phyloP scores from a whole-genome alignment of 1,140 invertebrate species.

The Drosophila kohkoa region DNA sequence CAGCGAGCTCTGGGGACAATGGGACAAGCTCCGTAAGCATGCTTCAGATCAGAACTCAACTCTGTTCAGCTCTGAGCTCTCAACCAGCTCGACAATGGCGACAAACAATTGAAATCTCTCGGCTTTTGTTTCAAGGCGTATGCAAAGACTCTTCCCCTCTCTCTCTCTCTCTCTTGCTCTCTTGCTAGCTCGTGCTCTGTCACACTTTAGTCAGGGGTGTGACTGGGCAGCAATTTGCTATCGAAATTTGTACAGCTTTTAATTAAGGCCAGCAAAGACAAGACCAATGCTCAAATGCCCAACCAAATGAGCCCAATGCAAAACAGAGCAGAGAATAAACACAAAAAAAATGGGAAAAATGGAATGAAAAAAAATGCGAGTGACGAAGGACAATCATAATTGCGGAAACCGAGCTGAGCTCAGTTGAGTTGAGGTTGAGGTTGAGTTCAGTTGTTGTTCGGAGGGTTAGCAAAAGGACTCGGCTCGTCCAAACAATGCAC shows the following conservation, averaged over 20 bases:
- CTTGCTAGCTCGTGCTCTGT: not conserved
- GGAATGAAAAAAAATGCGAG: slow-evolving; percentile 32
- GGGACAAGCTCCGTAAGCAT: slow-evolving; percentile 47
- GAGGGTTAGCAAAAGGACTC: slow-evolving; percentile 48
- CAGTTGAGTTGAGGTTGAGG: slow-evolving; percentile 1
- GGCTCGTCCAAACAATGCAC: slow-evolving; percentile 50
- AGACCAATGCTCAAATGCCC: slow-evolving; percentile 51
- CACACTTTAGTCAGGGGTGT: not conserved
- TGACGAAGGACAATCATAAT: slow-evolving; percentile 80
- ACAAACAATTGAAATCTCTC: slow-evolving; percentile 82
- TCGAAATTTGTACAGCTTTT: slow-evolving; percentile 78
- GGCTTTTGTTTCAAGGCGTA: slow-evolving; percentile 74
- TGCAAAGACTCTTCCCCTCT: slow-evolving; percentile 21
- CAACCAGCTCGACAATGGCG: slow-evolving; percentile 63
- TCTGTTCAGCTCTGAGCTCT: too few species aligned
- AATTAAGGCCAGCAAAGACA: slow-evolving; percentile 76
- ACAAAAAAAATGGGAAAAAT: not conserved
- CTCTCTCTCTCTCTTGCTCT: not conserved
- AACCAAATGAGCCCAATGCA: slow-evolving; percentile 47
- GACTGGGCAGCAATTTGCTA: slow-evolving; percentile 59
- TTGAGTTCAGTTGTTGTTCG: too few species aligned
- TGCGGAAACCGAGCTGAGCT: slow-evolving; percentile 56
- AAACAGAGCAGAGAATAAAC: not conserved
- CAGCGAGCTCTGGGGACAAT: slow-evolving; percentile 72
- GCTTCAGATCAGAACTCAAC: slow-evolving; percentile 60